Percentiles rank a stretch among this genome's conserved stretches.
phyloP scores from a whole-genome alignment of 1,140 invertebrate species.

The Rhyacophila brunnea region DNA sequence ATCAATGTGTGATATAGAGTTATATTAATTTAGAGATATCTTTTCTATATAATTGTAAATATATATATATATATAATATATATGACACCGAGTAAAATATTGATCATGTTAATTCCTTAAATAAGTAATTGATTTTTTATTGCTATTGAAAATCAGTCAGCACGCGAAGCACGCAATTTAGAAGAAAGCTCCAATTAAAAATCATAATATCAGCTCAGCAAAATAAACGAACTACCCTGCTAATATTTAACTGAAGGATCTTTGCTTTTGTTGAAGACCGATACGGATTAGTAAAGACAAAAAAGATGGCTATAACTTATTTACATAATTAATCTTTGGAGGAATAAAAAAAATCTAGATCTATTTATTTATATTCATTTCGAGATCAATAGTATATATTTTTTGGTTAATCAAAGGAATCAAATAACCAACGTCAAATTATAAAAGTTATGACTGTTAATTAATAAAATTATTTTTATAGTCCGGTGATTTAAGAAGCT shows the following conservation, averaged over 20 bases:
- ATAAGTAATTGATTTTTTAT: constrained; percentile 59
- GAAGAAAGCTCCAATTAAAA: constrained; percentile 44
- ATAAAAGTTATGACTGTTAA: no score
- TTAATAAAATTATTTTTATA: no score
- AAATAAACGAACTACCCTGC: constrained; percentile 11
- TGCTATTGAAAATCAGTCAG: constrained; percentile 61
- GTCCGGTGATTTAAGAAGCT: no score
- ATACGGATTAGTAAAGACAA: no score
- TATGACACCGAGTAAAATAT: constrained; percentile 39
- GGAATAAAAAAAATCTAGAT: no score
- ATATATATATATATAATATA: constrained; percentile 25
- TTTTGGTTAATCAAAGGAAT: no score
- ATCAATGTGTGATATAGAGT: constrained; percentile 24
- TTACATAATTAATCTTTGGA: no score
- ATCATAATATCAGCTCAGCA: constrained; percentile 26
- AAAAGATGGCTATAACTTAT: no score
- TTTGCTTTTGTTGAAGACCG: no score
- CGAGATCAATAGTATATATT: no score
- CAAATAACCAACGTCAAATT: no score
- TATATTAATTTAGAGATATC: constrained; percentile 27
- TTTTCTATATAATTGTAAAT: constrained; percentile 31
- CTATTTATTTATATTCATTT: no score
- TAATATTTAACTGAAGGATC: not conserved
- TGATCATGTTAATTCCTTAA: constrained; percentile 56
- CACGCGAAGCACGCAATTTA: constrained; percentile 59